A percentile compares a stretch with the other conserved stretches of the same genome.
These are phyloP conservation scores for Teleopsis dalmanni DNA, from an alignment of 1,140 invertebrate species.

Conservation along the genomic window DNA sequence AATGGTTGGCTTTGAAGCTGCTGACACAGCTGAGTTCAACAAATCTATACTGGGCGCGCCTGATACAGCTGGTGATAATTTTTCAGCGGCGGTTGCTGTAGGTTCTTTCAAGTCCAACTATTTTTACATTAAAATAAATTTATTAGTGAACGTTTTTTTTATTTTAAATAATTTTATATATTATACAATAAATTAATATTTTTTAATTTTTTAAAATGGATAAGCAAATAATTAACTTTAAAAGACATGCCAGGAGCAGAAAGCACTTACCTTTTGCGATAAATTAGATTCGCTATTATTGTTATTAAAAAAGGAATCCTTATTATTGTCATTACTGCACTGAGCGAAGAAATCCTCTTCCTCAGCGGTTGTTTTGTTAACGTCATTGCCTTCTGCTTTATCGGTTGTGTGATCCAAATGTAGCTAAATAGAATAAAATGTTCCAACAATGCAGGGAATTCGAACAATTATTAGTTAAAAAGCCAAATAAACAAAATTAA, in stretches of 20 bases:
- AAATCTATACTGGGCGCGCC: constrained; percentile 45
- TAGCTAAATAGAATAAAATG: too few relatives aligned
- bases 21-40: constrained; percentile 26
- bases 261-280: constrained; percentile 10
- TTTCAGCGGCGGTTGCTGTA: constrained; percentile 13
- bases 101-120: constrained; percentile 15
- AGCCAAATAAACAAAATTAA: too few relatives aligned
- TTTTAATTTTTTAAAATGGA: not conserved
- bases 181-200: not conserved
- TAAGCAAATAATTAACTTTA: too few relatives aligned
- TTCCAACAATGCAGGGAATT: too few relatives aligned
- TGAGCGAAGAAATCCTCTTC: constrained; percentile 81
- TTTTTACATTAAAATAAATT: not conserved
- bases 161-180: not conserved
- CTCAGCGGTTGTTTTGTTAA: constrained; percentile 32
- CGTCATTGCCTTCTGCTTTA: constrained; percentile 38
- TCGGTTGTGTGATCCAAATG: constrained; percentile 52
- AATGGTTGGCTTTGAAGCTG: constrained; percentile 46
- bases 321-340: constrained; percentile 40
- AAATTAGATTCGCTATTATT: constrained; percentile 8
- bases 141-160: too few relatives aligned
- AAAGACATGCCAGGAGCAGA: not conserved
- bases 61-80: constrained; percentile 14
- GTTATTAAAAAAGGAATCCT: constrained; percentile 7
- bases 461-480: too few relatives aligned